These are phyloP conservation scores for Erebia ligea DNA, from an alignment of 2,888 invertebrate species.

Conservation along the genomic window DNA sequence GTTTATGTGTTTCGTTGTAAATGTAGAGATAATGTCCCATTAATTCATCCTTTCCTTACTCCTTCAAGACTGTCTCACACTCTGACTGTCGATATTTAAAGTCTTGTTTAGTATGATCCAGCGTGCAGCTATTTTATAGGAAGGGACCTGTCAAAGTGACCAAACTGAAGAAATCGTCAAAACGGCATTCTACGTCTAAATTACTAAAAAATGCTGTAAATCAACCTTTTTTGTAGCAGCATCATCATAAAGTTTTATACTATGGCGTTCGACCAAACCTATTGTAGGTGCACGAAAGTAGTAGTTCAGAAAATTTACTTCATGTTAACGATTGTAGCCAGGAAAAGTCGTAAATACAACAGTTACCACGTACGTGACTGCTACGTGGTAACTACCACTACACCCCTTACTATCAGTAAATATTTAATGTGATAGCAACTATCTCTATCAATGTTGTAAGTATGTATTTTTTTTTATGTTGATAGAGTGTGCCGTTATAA, in stretches of 20 bases:
- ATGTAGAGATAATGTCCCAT: too few relatives aligned
- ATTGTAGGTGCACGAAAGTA: not conserved
- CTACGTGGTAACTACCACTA: slow-evolving; percentile 1
- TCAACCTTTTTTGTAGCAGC: not conserved
- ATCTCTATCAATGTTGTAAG: not conserved
- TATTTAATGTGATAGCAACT: not conserved
- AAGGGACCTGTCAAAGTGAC: too few relatives aligned
- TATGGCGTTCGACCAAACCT: too few relatives aligned
- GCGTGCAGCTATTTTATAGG: too few relatives aligned
- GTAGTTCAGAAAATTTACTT: slow-evolving; percentile 12
- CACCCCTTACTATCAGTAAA: not conserved
- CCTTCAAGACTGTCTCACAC: too few relatives aligned
- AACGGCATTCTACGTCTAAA: too few relatives aligned
- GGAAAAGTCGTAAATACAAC: slow-evolving; percentile 5
- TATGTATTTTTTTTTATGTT: not conserved
- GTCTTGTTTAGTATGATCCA: too few relatives aligned
- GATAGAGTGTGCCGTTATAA: too few relatives aligned
- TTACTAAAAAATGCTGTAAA: not conserved
- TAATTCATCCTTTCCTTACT: too few relatives aligned
- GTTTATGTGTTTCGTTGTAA: too few relatives aligned
- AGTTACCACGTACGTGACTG: slow-evolving; percentile 1
- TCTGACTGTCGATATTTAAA: too few relatives aligned
- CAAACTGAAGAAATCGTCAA: too few relatives aligned
- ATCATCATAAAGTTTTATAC: not conserved
- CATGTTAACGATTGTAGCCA: slow-evolving; percentile 5